Evolutionary conservation across 1,140 invertebrate genomes (phyloP).

Genomic region (Rhopalosiphum maidis): DNA sequence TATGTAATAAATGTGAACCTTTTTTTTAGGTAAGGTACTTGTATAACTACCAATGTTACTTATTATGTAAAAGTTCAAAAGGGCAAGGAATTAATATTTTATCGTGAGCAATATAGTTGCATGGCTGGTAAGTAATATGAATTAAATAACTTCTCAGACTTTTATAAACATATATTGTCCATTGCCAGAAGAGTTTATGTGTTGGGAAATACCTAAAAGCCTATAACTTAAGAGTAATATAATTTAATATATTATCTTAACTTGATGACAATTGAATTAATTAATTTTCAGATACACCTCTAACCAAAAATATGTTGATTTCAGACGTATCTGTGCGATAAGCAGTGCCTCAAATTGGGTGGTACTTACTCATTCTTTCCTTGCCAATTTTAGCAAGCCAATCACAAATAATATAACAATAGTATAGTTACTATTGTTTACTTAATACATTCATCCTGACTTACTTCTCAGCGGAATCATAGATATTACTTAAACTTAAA

Average conservation of each 20-base stretch:
- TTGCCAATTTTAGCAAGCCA: too few relatives aligned
- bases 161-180: not conserved
- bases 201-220: not conserved
- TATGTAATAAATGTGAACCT: not conserved
- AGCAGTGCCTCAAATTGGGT: too few relatives aligned
- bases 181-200: not conserved
- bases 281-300: not conserved
- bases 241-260: not conserved
- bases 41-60: not conserved
- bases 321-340: not conserved
- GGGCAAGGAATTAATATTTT: not conserved
- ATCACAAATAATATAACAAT: too few relatives aligned
- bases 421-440: not conserved
- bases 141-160: not conserved
- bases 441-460: not conserved
- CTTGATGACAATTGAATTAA: not conserved
- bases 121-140: not conserved
- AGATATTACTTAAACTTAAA: not conserved
- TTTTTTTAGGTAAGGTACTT: not conserved
- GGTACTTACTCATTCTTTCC: not conserved
- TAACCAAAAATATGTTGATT: not conserved
- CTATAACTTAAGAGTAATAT: not conserved
- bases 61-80: slow-evolving; percentile 1
- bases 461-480: too few relatives aligned
- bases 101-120: not conserved